Percentiles rank a stretch among this genome's conserved stretches.
phyloP scores from a whole-genome alignment of 1,140 invertebrate species.

The Neodiprion lecontei region DNA sequence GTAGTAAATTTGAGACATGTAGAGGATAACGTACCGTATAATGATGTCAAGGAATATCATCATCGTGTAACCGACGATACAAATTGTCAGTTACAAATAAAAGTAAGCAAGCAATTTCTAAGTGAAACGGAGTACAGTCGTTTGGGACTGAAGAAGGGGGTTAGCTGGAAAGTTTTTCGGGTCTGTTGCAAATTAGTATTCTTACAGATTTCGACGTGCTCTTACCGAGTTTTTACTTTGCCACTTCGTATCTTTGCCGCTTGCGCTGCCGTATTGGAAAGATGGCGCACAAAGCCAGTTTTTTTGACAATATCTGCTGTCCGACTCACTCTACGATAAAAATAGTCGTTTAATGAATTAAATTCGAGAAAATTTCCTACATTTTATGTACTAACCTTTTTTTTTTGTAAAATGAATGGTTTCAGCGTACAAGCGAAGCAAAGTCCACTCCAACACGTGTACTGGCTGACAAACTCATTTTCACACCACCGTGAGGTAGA shows the following conservation, averaged over 20 bases:
- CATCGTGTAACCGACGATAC: too few species aligned
- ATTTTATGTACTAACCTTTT: not conserved
- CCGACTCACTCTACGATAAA: not conserved
- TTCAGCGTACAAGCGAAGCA: not conserved
- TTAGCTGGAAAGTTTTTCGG: not conserved
- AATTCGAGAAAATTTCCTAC: not conserved
- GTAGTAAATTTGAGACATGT: too few species aligned
- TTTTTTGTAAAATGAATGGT: not conserved
- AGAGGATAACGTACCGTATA: too few species aligned
- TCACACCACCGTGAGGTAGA: slow-evolving; percentile 1
- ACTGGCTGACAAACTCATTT: not conserved
- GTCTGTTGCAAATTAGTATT: not conserved
- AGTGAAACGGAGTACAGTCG: not conserved
- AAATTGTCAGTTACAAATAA: too few species aligned
- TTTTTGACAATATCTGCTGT: not conserved
- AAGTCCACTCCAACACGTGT: slow-evolving; percentile 7
- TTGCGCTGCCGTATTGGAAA: not conserved
- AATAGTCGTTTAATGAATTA: not conserved
- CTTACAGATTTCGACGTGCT: not conserved
- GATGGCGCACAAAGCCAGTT: slow-evolving; percentile 1
- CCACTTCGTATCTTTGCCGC: not conserved
- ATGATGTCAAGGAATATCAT: too few species aligned
- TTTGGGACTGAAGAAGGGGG: not conserved
- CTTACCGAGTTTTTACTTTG: not conserved
- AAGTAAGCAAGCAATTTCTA: too few species aligned